Base-by-base conservation (phyloP, 1,140 invertebrate genomes). In the Dolichoris vasculosae region DNA sequence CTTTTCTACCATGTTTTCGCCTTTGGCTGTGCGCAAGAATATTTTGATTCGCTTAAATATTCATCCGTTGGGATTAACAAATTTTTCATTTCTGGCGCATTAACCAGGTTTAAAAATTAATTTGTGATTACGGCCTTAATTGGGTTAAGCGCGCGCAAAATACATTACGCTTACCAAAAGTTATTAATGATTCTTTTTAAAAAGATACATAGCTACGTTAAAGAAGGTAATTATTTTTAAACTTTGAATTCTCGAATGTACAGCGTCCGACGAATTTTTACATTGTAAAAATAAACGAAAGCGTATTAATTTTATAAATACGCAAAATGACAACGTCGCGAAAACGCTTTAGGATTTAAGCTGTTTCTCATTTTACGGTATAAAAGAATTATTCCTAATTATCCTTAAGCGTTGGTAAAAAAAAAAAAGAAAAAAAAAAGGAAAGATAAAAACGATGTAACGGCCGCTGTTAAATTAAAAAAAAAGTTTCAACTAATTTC, bases 1-100 rank as follows among this genome's bases (percentile, higher is more conserved):
- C 55, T 13, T 40, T 30, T 11, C 11, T 6, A 2, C 15, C 35
- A 0, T 2, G 20, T 80, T 26, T 80, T n/a, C 35, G 51, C 32
- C 59, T 64, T 64, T 32, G 17, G 35, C 48, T 26, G 20, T 40
- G 2, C n/a, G 2, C 8, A 26, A 9, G 64, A 35, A 11, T 55
- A 55, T 73, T 59, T 75, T 13, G 51, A 83, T 76, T 43, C 20
- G 55, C 35, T 76, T 46, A 32, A 32, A 77, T 77, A 82, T 82
- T 73, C 46, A 82, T 55, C 6, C 11, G 7, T 20, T 15, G 30
- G n/a, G 43, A 69, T 82, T 48, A 73, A 46, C 40, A 43, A 51
- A 30, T 71, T 73, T 82, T 48, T 73, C 48, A 48, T 51, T 67
- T 48, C 40, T 64, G 8, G 17, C 26, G 35, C 6, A 38, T 43